Base-by-base conservation (phyloP, 2,797 vertebrate genomes). In the Protonibea diacanthus region DNA sequence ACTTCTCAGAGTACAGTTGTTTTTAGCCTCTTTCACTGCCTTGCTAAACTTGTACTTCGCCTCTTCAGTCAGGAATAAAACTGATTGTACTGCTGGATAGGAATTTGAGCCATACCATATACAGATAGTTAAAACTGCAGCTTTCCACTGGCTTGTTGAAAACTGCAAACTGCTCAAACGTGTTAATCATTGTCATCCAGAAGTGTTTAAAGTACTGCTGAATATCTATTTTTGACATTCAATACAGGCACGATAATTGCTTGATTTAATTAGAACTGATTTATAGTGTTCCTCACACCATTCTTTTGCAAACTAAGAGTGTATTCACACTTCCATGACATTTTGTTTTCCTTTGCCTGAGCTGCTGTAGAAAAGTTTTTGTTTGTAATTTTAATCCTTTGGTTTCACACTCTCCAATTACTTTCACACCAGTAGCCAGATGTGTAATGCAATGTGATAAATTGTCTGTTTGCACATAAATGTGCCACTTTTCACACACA, bases 391-490 rank as follows among this genome's bases (percentile, higher is more conserved):
- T 48, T 4, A 18, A 52, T 59, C 21, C 42, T 64, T 62, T 27
- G 3, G 8, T 62, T 72, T 72, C 57, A 79, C 72, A 76, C 20
- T 48, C 13, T 68, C 7, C 27, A 57, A 47, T 53, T 49, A 69
- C 44, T 56, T 57, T 70, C 33, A 80, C 71, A 73, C 48, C 49
- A 65, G 29, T 13, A 29, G 21, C 56, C 69, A 62, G 56, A 67
- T 63, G 61, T 74, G 60, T 74, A 38, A 38, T 38, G 33, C 2
- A 2, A 38, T 9, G 33, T 38, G 33, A 38, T 69, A 71, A 71
- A 81, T 55, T 2, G 10, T 45, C 33, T 64, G n/a, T 42, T 45
- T 58, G 3, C 20, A 51, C 20, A 56, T 29, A 62, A 67, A 47
- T 38, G 12, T 63, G 44, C 20, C 29, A 44, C n/a, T 58, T 71